These are phyloP conservation scores for Micronycteris hirsuta DNA, from an alignment of 2,113 vertebrate genomes.

Conservation along the genomic window DNA sequence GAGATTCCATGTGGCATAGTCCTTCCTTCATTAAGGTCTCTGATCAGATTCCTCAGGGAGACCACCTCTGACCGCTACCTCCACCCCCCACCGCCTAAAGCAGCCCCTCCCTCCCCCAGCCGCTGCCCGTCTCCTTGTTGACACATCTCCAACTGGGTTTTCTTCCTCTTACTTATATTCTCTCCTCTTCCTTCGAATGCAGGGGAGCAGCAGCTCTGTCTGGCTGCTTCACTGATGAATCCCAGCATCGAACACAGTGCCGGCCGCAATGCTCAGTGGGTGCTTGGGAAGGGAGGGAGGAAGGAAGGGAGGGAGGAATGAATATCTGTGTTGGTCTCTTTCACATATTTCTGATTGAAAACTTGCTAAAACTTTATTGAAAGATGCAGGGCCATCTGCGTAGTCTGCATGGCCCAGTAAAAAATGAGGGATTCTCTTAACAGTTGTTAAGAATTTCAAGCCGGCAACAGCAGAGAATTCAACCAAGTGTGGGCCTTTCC, in stretches of 20 bases:
- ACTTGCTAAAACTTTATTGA: background rate
- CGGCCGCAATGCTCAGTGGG: background rate
- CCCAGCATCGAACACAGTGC: background rate
- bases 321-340: background rate
- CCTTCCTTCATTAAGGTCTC: background rate
- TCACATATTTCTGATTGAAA: background rate
- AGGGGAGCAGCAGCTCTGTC: background rate
- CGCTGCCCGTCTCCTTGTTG: background rate
- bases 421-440: background rate
- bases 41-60: background rate
- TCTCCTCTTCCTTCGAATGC: background rate
- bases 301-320: background rate
- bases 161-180: background rate
- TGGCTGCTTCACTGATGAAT: background rate
- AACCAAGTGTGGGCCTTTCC: background rate
- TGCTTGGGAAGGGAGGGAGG: too few species aligned
- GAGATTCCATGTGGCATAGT: background rate
- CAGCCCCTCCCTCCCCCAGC: rapidly evolving
- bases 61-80: background rate
- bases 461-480: background rate
- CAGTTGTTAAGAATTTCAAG: background rate
- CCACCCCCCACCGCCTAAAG: background rate
- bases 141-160: background rate
- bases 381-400: background rate
- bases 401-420: background rate